A percentile compares a stretch with the other conserved stretches of the same genome.
phyloP scores from a whole-genome alignment of 2,113 vertebrate genomes.

The Accipiter virgatus region DNA sequence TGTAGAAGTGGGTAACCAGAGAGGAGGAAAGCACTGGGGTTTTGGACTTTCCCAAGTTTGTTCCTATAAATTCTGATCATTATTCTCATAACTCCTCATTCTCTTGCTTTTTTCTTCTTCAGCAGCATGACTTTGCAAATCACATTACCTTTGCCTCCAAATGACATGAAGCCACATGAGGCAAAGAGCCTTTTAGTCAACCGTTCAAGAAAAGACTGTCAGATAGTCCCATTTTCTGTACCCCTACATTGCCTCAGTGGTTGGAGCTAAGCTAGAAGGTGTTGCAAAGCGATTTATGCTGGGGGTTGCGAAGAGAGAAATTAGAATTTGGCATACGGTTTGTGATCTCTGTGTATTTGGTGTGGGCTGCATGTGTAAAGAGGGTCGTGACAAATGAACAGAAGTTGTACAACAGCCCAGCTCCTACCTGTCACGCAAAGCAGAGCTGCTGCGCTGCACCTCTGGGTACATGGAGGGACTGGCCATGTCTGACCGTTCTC shows the following conservation, averaged over 20 bases:
- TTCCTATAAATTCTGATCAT: neutral
- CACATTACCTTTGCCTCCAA: neutral
- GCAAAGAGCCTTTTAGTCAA: neutral
- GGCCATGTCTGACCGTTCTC: neutral
- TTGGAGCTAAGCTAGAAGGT: neutral
- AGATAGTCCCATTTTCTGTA: neutral
- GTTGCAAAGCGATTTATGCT: neutral
- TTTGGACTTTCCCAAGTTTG: neutral
- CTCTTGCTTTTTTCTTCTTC: neutral
- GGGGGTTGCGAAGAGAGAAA: neutral
- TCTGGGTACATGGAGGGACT: rapidly evolving
- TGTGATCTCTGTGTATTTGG: neutral
- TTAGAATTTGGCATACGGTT: neutral
- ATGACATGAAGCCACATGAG: neutral
- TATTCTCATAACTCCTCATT: neutral
- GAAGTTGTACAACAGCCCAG: neutral
- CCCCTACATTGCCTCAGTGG: neutral
- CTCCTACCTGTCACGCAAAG: rapidly evolving
- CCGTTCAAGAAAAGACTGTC: neutral
- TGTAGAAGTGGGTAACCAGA: neutral
- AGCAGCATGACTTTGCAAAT: neutral
- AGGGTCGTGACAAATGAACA: neutral
- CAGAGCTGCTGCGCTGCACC: neutral
- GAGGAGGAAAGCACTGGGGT: neutral
- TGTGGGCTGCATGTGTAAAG: neutral